These are phyloP conservation scores for Pteruthius melanotis DNA, from an alignment of 2,113 vertebrate genomes.

Conservation along the genomic window DNA sequence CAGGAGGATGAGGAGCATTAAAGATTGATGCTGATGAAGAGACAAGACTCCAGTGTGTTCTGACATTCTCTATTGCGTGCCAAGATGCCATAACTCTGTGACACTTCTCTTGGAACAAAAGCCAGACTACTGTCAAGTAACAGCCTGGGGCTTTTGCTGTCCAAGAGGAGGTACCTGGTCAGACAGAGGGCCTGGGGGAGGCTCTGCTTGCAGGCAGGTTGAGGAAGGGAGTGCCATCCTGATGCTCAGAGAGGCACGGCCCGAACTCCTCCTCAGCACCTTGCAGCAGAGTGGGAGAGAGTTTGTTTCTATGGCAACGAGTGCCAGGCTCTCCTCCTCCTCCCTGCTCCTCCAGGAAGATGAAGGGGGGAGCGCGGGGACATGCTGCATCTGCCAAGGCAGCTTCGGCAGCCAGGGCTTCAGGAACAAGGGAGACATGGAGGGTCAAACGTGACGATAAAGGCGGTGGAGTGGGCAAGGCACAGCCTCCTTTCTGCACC, in stretches of 20 bases:
- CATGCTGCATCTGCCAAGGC: not conserved
- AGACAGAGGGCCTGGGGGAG: not conserved
- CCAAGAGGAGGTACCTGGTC: not conserved
- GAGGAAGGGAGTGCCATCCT: not conserved
- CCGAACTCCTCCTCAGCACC: conserved; percentile 36
- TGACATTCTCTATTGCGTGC: not conserved
- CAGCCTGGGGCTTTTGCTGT: not conserved
- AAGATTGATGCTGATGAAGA: not conserved
- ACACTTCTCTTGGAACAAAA: not conserved
- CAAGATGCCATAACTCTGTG: not conserved
- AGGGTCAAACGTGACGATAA: not conserved
- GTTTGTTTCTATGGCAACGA: conserved; percentile 66
- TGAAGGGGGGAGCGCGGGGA: not conserved
- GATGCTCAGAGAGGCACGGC: not conserved
- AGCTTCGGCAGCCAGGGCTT: accelerated
- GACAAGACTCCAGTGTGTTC: not conserved
- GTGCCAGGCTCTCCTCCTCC: conserved; percentile 53
- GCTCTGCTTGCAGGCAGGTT: not conserved
- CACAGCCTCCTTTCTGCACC: not conserved
- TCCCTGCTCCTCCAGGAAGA: not conserved
- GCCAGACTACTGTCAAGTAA: not conserved
- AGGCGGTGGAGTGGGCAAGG: accelerated
- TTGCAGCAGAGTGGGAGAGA: conserved; percentile 39
- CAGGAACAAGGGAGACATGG: not conserved
- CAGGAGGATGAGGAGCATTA: not conserved